Evolutionary conservation across 2,113 vertebrate species (phyloP).

Genomic region (Lophius piscatorius): DNA sequence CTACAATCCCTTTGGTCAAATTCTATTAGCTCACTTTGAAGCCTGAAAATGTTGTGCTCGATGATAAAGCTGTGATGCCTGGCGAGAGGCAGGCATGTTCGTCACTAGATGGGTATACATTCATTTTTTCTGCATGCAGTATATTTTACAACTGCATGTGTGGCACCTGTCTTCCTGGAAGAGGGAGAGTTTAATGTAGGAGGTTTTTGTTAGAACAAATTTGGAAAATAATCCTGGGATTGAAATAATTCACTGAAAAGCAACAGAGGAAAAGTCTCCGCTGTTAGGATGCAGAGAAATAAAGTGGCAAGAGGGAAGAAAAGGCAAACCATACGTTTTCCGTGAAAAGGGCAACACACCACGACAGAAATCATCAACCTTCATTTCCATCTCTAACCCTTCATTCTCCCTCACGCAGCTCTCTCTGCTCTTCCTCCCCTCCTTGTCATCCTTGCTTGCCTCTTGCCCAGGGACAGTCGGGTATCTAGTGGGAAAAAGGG

Average conservation of each 20-base stretch:
- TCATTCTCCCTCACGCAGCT: conserved; percentile 40
- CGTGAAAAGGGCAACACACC: conserved; percentile 18
- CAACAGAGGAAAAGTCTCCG: background rate
- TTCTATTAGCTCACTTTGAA: background rate
- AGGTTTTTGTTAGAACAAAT: conserved; percentile 13
- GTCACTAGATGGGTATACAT: background rate
- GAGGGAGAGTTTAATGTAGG: background rate
- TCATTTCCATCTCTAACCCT: conserved; percentile 31
- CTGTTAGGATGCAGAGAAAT: conserved; percentile 13
- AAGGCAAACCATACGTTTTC: conserved; percentile 10
- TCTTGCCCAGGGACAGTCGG: conserved; percentile 65
- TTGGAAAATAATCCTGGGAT: background rate
- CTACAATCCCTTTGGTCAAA: background rate
- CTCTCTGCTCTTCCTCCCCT: conserved; percentile 34
- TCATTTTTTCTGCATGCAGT: background rate
- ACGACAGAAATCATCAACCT: conserved; percentile 48
- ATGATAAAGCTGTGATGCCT: conserved; percentile 4
- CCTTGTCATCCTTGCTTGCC: conserved; percentile 44
- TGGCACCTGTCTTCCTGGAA: background rate
- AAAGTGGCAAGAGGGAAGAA: background rate
- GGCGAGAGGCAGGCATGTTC: background rate
- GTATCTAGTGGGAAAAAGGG: conserved; percentile 39
- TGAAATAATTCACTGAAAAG: conserved; percentile 8
- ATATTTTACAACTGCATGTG: background rate
- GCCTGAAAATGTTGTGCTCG: conserved; percentile 7